A percentile compares a stretch with the other conserved stretches of the same genome.
These are phyloP conservation scores for Dynastes tityus DNA, from an alignment of 2,888 invertebrate species.

Conservation along the genomic window DNA sequence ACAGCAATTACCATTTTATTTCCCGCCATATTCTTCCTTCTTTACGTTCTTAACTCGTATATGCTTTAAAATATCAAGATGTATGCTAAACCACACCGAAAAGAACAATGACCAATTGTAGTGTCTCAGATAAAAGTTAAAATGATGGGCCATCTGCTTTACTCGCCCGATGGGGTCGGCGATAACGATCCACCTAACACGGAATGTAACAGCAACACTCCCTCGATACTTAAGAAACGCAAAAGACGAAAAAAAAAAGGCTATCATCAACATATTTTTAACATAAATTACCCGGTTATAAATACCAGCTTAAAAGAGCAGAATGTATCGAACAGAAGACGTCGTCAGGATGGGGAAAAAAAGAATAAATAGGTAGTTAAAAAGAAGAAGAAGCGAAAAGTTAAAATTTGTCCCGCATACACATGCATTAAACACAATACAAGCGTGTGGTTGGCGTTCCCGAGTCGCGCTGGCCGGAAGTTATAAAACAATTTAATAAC, in stretches of 20 bases:
- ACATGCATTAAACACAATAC: too few species aligned
- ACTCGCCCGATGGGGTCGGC: constrained; percentile 25
- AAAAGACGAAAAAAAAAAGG: constrained; percentile 3
- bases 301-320: background rate
- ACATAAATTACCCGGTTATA: constrained; percentile 65
- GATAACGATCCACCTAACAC: constrained; percentile 18
- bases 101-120: constrained; percentile 67
- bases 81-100: constrained; percentile 61
- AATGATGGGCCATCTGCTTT: constrained; percentile 60
- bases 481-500: constrained; percentile 71
- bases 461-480: constrained; percentile 62
- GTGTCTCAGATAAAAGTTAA: constrained; percentile 18
- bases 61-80: constrained; percentile 60
- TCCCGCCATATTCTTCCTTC: background rate
- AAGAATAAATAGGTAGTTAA: background rate
- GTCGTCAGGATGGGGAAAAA: background rate
- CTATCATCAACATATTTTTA: constrained; percentile 63
- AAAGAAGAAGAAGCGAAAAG: background rate
- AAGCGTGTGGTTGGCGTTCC: background rate
- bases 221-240: constrained; percentile 6
- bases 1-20: background rate
- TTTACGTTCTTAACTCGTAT: too few species aligned
- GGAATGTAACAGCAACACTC: background rate
- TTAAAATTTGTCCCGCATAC: too few species aligned
- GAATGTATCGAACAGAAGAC: background rate